phyloP scores from a whole-genome alignment of 2,888 invertebrate genomes.

The Miltochrista miniata region DNA sequence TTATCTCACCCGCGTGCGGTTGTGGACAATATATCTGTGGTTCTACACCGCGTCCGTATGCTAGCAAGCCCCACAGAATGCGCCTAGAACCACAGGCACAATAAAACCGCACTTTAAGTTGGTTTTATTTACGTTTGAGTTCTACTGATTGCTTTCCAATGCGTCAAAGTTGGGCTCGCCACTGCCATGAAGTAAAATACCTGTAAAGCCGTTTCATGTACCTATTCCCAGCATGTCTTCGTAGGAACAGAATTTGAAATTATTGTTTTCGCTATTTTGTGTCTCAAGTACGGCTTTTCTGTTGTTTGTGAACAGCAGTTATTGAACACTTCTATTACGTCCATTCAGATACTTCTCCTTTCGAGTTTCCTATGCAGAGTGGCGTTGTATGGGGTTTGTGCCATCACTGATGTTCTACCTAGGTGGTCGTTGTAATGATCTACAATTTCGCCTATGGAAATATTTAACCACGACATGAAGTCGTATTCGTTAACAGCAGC shows the following conservation, averaged over 20 bases:
- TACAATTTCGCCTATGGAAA: conserved; percentile 96
- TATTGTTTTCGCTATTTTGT: conserved; percentile 88
- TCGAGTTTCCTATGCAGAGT: conserved; percentile 94
- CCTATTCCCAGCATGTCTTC: conserved; percentile 98
- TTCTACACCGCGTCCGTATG: too few species aligned
- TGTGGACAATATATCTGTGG: too few species aligned
- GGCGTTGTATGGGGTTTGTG: conserved; percentile 97
- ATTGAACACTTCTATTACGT: conserved; percentile 87
- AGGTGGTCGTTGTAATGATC: conserved; percentile 89
- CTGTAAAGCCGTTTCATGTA: conserved; percentile 91
- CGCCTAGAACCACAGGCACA: too few species aligned
- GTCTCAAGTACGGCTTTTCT: conserved; percentile 90
- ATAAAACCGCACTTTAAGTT: too few species aligned
- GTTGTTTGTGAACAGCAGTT: conserved; percentile 85
- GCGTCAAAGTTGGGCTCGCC: conserved; percentile 99
- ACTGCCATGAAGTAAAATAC: conserved; percentile 89
- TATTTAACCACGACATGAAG: conserved; percentile 95
- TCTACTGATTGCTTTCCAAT: conserved; percentile 97
- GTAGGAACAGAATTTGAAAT: conserved; percentile 96
- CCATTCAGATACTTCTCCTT: conserved; percentile 98
- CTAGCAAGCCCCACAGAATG: too few species aligned
- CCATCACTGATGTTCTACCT: conserved; percentile 92
- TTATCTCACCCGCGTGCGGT: too few species aligned
- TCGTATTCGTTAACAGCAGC: conserved; percentile 91
- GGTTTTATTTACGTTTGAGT: conserved; percentile 93